Conservation (phyloP, 1,140 invertebrate genomes). For the Acromyrmex heyeri region DNA sequence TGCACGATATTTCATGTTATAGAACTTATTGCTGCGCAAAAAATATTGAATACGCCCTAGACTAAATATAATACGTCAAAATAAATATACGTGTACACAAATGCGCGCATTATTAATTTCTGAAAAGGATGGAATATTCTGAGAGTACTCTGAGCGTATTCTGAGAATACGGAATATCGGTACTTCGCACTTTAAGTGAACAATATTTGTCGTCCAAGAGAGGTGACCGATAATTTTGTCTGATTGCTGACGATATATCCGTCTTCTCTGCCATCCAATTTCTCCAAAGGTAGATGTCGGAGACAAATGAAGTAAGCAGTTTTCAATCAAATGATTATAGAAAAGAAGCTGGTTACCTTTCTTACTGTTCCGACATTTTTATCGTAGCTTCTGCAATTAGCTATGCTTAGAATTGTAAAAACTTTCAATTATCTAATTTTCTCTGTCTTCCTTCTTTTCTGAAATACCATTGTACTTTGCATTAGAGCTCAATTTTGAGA, state of each 20-base stretch:
- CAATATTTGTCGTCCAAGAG: not conserved
- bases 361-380: not conserved
- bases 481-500: not conserved
- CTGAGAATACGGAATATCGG: not conserved
- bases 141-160: not conserved
- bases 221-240: not conserved
- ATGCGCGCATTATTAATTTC: slow-evolving; percentile 3
- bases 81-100: not conserved
- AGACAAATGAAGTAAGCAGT: not conserved
- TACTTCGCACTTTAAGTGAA: not conserved
- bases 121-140: not conserved
- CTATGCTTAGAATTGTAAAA: not conserved
- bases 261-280: slow-evolving; percentile 4
- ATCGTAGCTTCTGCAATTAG: not conserved
- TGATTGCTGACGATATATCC: not conserved
- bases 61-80: not conserved
- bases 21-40: not conserved
- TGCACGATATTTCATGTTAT: not conserved
- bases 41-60: not conserved
- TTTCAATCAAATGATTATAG: not conserved
- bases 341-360: not conserved
- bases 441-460: not conserved
- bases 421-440: slow-evolving; percentile 25
- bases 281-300: not conserved
- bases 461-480: not conserved